Conservation (phyloP, 2,113 vertebrate genomes). For the Canis aureus region DNA sequence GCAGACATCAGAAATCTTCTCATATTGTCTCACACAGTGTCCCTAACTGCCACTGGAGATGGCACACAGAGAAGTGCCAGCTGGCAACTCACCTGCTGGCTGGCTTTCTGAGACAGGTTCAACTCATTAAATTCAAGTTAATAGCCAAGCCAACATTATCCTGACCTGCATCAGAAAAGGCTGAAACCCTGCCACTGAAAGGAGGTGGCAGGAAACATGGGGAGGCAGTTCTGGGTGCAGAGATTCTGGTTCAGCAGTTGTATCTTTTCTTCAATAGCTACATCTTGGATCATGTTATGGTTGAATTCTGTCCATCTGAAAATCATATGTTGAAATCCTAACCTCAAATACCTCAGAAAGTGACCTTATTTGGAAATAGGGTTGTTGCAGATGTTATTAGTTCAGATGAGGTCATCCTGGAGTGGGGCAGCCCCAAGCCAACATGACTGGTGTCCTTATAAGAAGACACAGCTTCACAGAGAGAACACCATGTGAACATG, state of each 20-base stretch:
- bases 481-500: neutral
- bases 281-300: neutral
- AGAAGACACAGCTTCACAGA: neutral
- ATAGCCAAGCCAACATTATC: slow-evolving; percentile 44
- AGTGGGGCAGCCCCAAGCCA: neutral
- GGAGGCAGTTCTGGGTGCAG: neutral
- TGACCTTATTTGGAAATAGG: neutral
- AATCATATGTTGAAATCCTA: neutral
- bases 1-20: neutral
- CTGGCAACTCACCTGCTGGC: neutral
- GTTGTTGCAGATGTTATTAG: neutral
- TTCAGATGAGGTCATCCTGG: neutral
- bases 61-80: neutral
- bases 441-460: neutral
- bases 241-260: neutral
- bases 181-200: neutral
- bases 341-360: neutral
- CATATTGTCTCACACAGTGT: neutral
- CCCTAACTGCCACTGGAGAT: slow-evolving; percentile 15
- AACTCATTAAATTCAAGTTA: neutral
- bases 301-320: neutral
- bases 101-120: slow-evolving; percentile 47
- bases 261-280: neutral
- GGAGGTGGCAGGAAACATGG: neutral
- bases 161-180: neutral